Percentiles rank a stretch among this genome's conserved stretches.
Conservation (phyloP, 2,888 invertebrate genomes). For the Temnothorax unifasciatus region DNA sequence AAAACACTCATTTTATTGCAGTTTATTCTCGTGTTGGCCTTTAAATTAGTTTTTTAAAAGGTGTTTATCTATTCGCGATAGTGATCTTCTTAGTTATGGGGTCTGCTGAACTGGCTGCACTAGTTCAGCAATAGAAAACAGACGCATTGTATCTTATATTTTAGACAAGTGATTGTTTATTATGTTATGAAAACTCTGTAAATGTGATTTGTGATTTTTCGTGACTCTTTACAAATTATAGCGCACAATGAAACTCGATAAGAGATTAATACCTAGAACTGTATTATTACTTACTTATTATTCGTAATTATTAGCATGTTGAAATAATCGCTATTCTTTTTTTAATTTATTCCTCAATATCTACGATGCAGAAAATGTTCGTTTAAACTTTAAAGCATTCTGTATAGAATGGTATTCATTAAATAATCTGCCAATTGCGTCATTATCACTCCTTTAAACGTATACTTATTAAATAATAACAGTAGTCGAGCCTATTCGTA, state of each 20-base stretch:
- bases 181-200: background rate
- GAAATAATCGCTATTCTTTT: background rate
- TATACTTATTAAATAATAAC: slow-evolving; percentile 37
- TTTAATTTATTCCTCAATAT: background rate
- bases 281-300: background rate
- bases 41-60: background rate
- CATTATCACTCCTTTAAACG: background rate
- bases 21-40: background rate
- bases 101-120: no score
- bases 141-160: background rate
- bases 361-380: background rate
- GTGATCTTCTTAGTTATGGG: no score
- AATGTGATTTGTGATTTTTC: background rate
- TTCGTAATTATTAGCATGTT: background rate
- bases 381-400: background rate
- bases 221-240: background rate
- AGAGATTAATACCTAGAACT: background rate
- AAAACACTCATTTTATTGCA: background rate
- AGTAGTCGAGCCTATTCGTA: background rate
- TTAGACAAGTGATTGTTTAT: background rate
- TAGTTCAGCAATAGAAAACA: no score
- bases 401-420: background rate
- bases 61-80: no score
- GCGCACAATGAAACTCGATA: background rate
- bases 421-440: background rate